Base-by-base conservation (phyloP, 1,140 invertebrate species). In the Holotrichia oblita region DNA sequence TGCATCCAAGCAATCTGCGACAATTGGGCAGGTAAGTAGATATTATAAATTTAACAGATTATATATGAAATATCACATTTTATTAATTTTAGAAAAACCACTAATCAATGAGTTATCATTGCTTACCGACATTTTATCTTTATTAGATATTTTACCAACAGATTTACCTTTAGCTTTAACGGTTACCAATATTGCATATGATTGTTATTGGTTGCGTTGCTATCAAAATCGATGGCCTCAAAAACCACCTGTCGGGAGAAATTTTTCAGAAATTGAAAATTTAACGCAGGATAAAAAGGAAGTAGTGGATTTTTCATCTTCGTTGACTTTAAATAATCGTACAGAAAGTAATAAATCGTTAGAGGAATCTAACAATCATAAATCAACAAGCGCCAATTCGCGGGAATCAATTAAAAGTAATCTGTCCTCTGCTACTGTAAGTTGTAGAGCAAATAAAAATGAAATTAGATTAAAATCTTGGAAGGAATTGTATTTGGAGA, bases 181-280 rank as follows among this genome's bases (percentile, higher is more conserved):
- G 77, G 87, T 88, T 7, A 84, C 87, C 76, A 87, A 88, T 78
- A 87, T 89, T 72, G 84, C 87, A 82, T 87, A 85, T 81, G 87
- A 89, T 80, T 83, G 88, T 79, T 89, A 89, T 83, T 89, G 88
- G 88, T 87, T 88, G 83, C 84, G 87, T 80, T 87, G 84, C 76
- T 89, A 88, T 79, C 77, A 83, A 24, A 82, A 86, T 3, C 87
- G 84, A 76, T 89, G 88, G 87, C 81, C 81, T 7, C 85, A 86
- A 83, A 83, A 81, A 74, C 83, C 73, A 14, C 24, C 59, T 41
- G 41, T 76, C 59, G 48, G 14, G n/a, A 79, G 79, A 73, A 76
- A 73, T 14, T 64, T 77, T 22, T 69, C 76, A 10, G 76, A 73
- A 64, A 40, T 76, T 20, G 75, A 76, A 17, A 55, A 20, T 27